These are phyloP conservation scores for Dysdera silvatica DNA, from an alignment of 1,140 invertebrate genomes.

Conservation along the genomic window DNA sequence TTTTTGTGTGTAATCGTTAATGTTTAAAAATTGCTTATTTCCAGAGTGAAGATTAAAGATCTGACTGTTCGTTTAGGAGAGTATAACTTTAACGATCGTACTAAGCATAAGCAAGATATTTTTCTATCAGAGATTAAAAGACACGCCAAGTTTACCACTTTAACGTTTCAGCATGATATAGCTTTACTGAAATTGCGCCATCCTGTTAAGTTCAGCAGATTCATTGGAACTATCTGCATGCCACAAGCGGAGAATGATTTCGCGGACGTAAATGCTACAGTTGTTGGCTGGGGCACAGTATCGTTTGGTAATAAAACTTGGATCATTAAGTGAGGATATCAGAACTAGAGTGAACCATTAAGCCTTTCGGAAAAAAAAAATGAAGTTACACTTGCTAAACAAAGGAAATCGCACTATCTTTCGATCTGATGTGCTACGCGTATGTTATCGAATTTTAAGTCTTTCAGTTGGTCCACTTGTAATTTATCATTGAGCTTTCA, in stretches of 20 bases:
- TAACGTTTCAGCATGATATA: conserved; percentile 40
- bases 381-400: too few relatives aligned
- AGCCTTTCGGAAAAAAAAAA: neutral
- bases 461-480: too few relatives aligned
- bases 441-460: too few relatives aligned
- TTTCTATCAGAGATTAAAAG: conserved; percentile 23
- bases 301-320: conserved; percentile 39
- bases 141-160: conserved; percentile 32
- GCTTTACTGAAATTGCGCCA: conserved; percentile 37
- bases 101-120: conserved; percentile 32
- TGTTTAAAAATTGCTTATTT: neutral
- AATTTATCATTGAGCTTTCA: too few relatives aligned
- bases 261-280: conserved; percentile 26
- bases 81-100: conserved; percentile 35
- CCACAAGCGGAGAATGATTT: conserved; percentile 24
- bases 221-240: conserved; percentile 38
- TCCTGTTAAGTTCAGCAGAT: conserved; percentile 32
- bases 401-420: too few relatives aligned
- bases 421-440: too few relatives aligned
- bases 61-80: conserved; percentile 38
- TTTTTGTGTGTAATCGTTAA: neutral
- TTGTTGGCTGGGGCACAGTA: conserved; percentile 60
- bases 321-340: neutral
- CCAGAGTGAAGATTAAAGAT: conserved; percentile 33
- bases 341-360: too few relatives aligned